Conservation (phyloP, 2,113 vertebrate species). For the Marmota monax region DNA sequence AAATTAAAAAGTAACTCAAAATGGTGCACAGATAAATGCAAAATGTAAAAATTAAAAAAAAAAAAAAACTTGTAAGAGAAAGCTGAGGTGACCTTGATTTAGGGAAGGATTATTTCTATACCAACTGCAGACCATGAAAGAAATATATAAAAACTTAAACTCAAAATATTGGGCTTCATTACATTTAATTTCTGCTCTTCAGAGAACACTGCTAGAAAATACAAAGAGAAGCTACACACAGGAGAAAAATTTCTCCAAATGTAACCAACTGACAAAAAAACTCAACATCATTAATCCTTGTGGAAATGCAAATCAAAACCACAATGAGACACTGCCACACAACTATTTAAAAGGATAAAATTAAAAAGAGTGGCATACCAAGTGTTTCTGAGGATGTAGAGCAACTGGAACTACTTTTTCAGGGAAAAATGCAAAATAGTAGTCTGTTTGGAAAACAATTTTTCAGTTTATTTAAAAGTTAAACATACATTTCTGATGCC, state of each 20-base stretch:
- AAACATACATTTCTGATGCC: background rate
- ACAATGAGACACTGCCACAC: background rate
- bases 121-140: background rate
- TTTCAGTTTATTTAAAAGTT: background rate
- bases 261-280: background rate
- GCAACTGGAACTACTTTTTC: background rate
- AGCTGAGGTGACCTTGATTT: background rate
- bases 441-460: background rate
- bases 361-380: background rate
- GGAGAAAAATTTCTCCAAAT: background rate
- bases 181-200: constrained; percentile 26
- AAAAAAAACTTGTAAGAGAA: background rate
- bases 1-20: background rate
- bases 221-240: background rate
- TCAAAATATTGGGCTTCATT: background rate
- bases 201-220: background rate
- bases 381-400: background rate
- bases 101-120: background rate
- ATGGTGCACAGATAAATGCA: background rate
- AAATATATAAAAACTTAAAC: background rate
- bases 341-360: background rate
- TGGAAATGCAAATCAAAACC: background rate
- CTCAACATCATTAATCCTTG: background rate
- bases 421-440: background rate
- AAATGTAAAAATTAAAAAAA: background rate